Percentiles rank a stretch among this genome's conserved stretches.
phyloP scores from a whole-genome alignment of 2,797 vertebrate species.

The Heliangelus exortis region DNA sequence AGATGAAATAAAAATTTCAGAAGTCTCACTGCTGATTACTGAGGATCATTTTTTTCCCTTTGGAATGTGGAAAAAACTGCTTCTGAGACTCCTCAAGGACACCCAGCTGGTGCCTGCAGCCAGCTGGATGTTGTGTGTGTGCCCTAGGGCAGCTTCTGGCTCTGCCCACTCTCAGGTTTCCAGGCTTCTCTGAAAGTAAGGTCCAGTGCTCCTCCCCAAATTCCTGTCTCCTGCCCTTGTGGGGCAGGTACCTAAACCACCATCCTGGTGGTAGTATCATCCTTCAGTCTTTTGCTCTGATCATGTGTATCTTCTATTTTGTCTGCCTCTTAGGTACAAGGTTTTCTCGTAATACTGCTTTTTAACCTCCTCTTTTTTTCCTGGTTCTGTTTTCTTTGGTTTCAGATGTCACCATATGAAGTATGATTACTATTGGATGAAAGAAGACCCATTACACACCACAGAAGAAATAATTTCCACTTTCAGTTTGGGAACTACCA shows the following conservation, averaged over 20 bases:
- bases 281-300: background rate
- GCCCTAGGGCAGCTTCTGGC: background rate
- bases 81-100: background rate
- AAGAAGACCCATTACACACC: background rate
- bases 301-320: background rate
- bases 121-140: background rate
- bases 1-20: background rate
- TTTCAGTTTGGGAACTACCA: background rate
- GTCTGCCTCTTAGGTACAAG: background rate
- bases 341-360: background rate
- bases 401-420: background rate
- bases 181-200: background rate
- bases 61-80: background rate
- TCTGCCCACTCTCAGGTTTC: background rate
- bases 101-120: background rate
- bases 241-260: background rate
- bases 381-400: background rate
- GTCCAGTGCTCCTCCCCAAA: background rate
- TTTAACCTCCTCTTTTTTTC: background rate
- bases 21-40: background rate
- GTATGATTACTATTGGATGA: background rate
- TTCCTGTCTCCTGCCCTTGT: accelerated
- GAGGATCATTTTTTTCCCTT: background rate
- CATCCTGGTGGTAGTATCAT: background rate
- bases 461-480: background rate